A percentile compares a stretch with the other conserved stretches of the same genome.
Evolutionary conservation across 2,797 vertebrate genomes (phyloP).

Genomic region (Pseudochirops corinnae): DNA sequence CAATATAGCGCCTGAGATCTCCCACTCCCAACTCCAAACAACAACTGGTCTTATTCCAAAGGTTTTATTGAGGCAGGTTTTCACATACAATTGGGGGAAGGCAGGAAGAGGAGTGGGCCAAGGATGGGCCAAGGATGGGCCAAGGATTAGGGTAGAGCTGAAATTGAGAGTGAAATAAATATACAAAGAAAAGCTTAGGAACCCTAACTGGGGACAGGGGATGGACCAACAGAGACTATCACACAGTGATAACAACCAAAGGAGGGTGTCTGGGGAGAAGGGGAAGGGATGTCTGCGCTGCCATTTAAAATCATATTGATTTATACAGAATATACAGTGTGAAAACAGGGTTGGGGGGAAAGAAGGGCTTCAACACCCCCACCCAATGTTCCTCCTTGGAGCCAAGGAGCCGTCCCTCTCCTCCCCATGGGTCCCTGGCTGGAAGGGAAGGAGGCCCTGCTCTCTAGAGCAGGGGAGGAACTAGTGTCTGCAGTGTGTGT

Average conservation of each 20-base stretch:
- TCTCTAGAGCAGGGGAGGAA: background rate
- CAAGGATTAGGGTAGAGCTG: constrained; percentile 74
- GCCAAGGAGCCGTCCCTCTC: constrained; percentile 9
- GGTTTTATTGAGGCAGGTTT: constrained; percentile 84
- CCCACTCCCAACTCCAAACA: background rate
- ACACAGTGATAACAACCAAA: constrained; percentile 93
- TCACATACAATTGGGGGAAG: constrained; percentile 87
- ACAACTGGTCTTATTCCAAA: constrained; percentile 77
- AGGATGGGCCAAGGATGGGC: constrained; percentile 84
- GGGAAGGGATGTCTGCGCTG: background rate
- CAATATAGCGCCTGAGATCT: background rate
- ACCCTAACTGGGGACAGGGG: background rate
- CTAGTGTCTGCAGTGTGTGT: constrained; percentile 57
- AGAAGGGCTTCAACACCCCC: background rate
- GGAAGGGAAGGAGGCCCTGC: background rate
- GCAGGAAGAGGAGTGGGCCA: constrained; percentile 77
- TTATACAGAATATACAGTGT: constrained; percentile 80
- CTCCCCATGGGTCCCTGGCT: background rate
- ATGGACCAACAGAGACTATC: constrained; percentile 88
- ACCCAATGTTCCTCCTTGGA: constrained; percentile 25
- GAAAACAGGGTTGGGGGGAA: constrained; percentile 35
- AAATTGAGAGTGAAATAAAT: constrained; percentile 79
- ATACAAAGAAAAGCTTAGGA: constrained; percentile 59
- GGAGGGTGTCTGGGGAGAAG: background rate
- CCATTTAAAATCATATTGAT: constrained; percentile 71